Conservation (phyloP, 1,140 invertebrate genomes). For the Euwallacea similis region DNA sequence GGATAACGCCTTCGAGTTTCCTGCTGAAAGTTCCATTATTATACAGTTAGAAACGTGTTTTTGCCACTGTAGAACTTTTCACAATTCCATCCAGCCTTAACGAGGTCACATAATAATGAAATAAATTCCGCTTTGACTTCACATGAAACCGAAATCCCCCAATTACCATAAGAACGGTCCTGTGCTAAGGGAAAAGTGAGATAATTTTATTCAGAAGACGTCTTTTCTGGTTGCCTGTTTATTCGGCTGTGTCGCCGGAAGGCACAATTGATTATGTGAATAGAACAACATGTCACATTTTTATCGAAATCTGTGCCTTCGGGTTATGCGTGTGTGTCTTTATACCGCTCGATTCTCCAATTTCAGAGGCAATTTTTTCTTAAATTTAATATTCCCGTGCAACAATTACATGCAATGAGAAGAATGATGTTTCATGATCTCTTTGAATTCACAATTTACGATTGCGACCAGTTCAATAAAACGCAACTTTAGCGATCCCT, state of each 20-base stretch:
- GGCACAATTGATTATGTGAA: constrained; percentile 31
- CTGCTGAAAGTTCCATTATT: neutral
- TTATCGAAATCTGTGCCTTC: constrained; percentile 25
- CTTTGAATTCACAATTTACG: too few species aligned
- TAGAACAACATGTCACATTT: constrained; percentile 32
- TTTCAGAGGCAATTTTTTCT: too few species aligned
- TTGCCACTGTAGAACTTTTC: neutral
- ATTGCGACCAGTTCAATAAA: too few species aligned
- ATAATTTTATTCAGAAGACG: constrained; percentile 26
- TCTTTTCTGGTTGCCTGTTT: constrained; percentile 25
- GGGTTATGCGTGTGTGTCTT: constrained; percentile 3
- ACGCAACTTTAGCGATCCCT: too few species aligned
- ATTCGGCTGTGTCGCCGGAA: constrained; percentile 16
- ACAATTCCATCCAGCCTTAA: neutral
- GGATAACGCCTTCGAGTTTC: neutral
- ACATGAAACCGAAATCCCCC: neutral
- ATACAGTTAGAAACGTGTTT: neutral
- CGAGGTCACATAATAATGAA: constrained; percentile 3
- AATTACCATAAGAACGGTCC: constrained; percentile 15
- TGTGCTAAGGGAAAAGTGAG: constrained; percentile 16
- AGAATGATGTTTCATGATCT: too few species aligned
- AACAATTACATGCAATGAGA: too few species aligned
- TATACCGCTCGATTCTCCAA: too few species aligned
- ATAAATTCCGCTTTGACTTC: constrained; percentile 10
- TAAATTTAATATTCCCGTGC: too few species aligned